Conservation (phyloP, 2,888 invertebrate genomes). For the Patella pellucida region DNA sequence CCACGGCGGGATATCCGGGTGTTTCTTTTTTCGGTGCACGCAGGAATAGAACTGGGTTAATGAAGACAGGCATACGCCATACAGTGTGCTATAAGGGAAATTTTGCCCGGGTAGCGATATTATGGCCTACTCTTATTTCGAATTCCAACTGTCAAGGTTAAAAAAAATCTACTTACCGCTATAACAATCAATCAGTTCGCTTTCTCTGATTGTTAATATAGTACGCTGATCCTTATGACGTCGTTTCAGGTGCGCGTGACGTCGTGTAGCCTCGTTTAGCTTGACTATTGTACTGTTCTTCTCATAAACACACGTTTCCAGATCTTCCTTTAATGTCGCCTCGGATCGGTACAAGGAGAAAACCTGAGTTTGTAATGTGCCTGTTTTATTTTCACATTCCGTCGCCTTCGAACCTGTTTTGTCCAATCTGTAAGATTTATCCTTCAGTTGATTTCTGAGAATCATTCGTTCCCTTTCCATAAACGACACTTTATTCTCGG, state of each 20-base stretch:
- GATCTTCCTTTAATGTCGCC: conserved; percentile 51
- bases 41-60: no score
- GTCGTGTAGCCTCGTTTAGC: conserved; percentile 35
- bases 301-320: conserved; percentile 44
- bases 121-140: no score
- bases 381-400: conserved; percentile 30
- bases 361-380: conserved; percentile 29
- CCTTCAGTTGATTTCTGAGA: conserved; percentile 57
- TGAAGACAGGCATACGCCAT: no score
- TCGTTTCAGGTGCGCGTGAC: conserved; percentile 41
- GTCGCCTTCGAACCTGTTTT: conserved; percentile 32
- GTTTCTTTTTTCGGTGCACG: no score
- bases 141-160: no score
- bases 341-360: conserved; percentile 54
- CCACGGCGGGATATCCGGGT: no score
- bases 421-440: conserved; percentile 45
- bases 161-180: conserved; percentile 44
- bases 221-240: conserved; percentile 39
- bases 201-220: conserved; percentile 45
- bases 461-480: conserved; percentile 54
- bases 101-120: no score
- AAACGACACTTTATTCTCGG: conserved; percentile 48
- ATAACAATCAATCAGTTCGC: conserved; percentile 57
- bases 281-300: conserved; percentile 40
- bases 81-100: no score